Evolutionary conservation across 2,888 invertebrate species (phyloP).

Genomic region (Rhimphoctona megacephalus): DNA sequence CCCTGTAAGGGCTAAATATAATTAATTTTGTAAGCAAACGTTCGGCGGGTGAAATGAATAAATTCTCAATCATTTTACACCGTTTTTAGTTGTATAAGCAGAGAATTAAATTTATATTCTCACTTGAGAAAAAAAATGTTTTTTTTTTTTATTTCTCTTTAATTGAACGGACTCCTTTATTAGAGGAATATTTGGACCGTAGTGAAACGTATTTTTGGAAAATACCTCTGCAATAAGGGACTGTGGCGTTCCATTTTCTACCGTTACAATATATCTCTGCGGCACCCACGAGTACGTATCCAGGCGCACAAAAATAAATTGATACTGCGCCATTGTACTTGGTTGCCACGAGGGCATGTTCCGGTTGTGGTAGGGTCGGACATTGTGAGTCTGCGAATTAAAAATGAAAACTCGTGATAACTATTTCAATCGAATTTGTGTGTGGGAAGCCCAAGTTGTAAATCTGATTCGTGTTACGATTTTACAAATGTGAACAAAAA

Average conservation of each 20-base stretch:
- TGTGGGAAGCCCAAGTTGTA: background rate
- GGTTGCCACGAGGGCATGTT: conserved; percentile 86
- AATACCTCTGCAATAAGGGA: conserved; percentile 89
- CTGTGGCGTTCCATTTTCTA: conserved; percentile 88
- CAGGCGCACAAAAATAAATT: conserved; percentile 89
- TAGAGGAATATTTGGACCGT: background rate
- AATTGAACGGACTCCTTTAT: background rate
- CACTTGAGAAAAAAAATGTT: background rate
- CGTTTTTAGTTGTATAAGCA: background rate
- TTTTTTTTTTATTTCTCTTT: background rate
- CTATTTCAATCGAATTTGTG: conserved; percentile 2
- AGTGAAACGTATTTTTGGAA: conserved; percentile 3
- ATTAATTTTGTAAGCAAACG: background rate
- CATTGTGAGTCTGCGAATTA: conserved; percentile 88
- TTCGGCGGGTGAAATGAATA: background rate
- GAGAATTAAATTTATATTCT: background rate
- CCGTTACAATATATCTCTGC: conserved; percentile 90
- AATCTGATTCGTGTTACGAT: background rate
- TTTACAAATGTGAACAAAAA: background rate
- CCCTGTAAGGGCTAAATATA: background rate
- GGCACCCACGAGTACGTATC: conserved; percentile 87
- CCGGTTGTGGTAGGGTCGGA: conserved; percentile 81
- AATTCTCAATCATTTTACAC: background rate
- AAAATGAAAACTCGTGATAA: conserved; percentile 7
- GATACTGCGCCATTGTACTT: conserved; percentile 87